Conservation (phyloP, 2,113 vertebrate species). For the Pachyramphus minor region DNA sequence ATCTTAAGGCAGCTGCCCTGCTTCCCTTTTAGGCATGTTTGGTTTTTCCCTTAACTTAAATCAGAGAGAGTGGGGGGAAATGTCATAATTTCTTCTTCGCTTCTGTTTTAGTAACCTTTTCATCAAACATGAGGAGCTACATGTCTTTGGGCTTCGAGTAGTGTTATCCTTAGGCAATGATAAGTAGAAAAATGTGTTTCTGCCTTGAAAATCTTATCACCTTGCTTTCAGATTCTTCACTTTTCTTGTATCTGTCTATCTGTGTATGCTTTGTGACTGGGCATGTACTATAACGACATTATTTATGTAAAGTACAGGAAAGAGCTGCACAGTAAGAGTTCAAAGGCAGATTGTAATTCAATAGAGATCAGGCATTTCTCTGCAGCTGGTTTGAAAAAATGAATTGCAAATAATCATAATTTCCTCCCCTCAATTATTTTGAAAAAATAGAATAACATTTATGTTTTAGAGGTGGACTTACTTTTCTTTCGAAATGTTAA, state of each 20-base stretch:
- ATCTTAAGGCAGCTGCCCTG: not conserved
- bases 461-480: not conserved
- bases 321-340: conserved; percentile 1
- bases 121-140: not conserved
- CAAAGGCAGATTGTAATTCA: conserved; percentile 35
- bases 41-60: not conserved
- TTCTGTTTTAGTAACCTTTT: conserved; percentile 22
- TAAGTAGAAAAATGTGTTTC: conserved; percentile 44
- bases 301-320: conserved; percentile 47
- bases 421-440: not conserved
- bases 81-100: conserved; percentile 8
- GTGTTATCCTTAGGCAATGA: conserved; percentile 21
- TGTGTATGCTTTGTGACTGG: conserved; percentile 25
- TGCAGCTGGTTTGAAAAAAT: conserved; percentile 6
- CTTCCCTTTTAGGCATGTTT: not conserved
- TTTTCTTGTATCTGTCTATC: conserved; percentile 13
- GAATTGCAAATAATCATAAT: not conserved
- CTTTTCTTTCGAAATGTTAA: not conserved
- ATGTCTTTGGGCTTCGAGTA: conserved; percentile 22
- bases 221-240: conserved; percentile 39
- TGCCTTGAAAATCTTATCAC: conserved; percentile 45
- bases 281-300: not conserved
- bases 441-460: not conserved
- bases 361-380: not conserved
- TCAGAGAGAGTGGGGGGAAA: not conserved